Conservation (phyloP, 2,888 invertebrate genomes). For the Strigamia crassipes region DNA sequence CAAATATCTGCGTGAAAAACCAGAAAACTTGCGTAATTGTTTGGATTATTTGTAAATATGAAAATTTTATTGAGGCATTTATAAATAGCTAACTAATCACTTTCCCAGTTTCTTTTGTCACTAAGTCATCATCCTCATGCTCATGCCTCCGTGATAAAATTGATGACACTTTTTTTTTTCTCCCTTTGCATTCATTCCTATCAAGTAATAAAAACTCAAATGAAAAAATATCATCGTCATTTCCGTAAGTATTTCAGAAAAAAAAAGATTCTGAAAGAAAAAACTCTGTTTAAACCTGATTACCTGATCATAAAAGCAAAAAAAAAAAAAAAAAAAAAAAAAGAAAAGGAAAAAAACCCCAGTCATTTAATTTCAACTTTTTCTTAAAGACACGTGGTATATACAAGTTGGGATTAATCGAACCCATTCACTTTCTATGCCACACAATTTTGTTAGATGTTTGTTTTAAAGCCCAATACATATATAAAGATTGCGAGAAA, state of each 20-base stretch:
- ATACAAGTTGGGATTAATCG: background rate
- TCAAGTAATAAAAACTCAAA: background rate
- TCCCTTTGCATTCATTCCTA: background rate
- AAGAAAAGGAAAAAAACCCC: no score
- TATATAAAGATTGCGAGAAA: background rate
- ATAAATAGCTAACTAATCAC: conserved; percentile 1
- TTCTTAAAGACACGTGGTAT: background rate
- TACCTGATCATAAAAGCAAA: background rate
- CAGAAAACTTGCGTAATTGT: background rate
- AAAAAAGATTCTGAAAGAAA: background rate
- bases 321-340: no score
- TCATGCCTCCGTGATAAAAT: background rate
- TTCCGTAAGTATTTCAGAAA: background rate
- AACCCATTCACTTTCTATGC: background rate
- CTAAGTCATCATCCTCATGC: background rate
- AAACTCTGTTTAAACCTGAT: background rate
- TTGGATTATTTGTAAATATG: background rate
- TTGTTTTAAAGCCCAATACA: conserved; percentile 14
- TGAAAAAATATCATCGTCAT: background rate
- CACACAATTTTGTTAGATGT: conserved; percentile 11
- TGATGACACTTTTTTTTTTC: background rate
- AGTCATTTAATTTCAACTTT: background rate
- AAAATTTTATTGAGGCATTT: background rate
- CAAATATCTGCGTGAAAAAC: background rate
- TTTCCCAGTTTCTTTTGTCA: background rate